Evolutionary conservation across 2,113 vertebrate species (phyloP).

Genomic region (Falcunculus frontatus): DNA sequence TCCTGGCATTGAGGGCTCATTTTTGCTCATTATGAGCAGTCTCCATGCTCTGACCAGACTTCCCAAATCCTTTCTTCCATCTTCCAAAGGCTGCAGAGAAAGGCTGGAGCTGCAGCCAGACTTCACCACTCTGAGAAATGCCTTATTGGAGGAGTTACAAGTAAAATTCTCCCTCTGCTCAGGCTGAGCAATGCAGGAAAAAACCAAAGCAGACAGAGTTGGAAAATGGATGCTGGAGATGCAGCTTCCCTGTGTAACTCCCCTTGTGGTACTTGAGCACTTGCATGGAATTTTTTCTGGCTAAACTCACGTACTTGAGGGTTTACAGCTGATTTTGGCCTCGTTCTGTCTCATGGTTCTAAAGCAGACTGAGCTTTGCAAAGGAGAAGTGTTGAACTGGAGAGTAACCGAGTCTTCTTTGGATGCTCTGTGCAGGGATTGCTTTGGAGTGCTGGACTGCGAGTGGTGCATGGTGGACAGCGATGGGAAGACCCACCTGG

Average conservation of each 20-base stretch:
- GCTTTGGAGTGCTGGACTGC: conserved; percentile 95
- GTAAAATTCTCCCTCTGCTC: not conserved
- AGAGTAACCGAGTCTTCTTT: fast-evolving
- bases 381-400: not conserved
- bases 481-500: conserved; percentile 92
- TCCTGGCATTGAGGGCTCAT: not conserved
- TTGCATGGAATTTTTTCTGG: not conserved
- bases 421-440: conserved; percentile 76
- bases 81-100: not conserved
- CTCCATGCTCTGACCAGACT: not conserved
- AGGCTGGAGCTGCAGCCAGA: not conserved
- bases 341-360: not conserved
- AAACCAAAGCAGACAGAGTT: not conserved
- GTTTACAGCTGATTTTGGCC: not conserved
- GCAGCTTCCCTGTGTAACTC: not conserved
- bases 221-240: not conserved
- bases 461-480: conserved; percentile 99
- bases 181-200: not conserved
- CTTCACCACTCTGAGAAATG: not conserved
- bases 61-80: not conserved
- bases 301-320: fast-evolving
- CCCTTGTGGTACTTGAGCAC: not conserved
- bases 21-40: not conserved
- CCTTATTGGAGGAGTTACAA: not conserved
- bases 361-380: not conserved